Evolutionary conservation across 2,888 invertebrate genomes (phyloP).

Genomic region (Tetheella fluctuosa): DNA sequence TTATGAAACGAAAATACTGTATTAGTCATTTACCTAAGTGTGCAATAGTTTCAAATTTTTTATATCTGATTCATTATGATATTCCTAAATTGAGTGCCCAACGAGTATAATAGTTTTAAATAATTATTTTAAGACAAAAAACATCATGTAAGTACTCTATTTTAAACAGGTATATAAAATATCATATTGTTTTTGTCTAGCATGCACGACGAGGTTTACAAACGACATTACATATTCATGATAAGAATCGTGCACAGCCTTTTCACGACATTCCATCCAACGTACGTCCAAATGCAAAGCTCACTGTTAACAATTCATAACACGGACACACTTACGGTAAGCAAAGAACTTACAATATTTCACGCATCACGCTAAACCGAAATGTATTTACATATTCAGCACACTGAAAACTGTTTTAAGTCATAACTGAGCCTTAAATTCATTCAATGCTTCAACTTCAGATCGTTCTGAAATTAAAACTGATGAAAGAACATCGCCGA

Average conservation of each 20-base stretch:
- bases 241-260: slow-evolving; percentile 16
- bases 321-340: slow-evolving; percentile 14
- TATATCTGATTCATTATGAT: too few relatives aligned
- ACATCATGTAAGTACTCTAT: too few relatives aligned
- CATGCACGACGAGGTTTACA: not conserved
- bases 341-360: slow-evolving; percentile 9
- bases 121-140: too few relatives aligned
- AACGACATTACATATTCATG: slow-evolving; percentile 10
- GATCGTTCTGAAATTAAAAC: slow-evolving; percentile 5
- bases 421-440: not conserved
- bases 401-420: slow-evolving; percentile 1
- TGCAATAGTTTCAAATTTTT: too few relatives aligned
- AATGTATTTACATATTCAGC: slow-evolving; percentile 13
- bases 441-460: not conserved
- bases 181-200: not conserved
- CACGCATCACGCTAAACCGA: not conserved
- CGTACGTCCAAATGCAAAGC: slow-evolving; percentile 17
- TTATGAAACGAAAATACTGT: too few relatives aligned
- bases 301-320: slow-evolving; percentile 24
- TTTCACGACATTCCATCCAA: slow-evolving; percentile 18
- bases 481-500: slow-evolving; percentile 42
- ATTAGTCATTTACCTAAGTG: too few relatives aligned
- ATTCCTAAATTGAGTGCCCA: not conserved
- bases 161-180: not conserved
- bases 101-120: not conserved